These are phyloP conservation scores for Drosophila longiperda DNA, from an alignment of 2,888 invertebrate genomes.

Conservation along the genomic window DNA sequence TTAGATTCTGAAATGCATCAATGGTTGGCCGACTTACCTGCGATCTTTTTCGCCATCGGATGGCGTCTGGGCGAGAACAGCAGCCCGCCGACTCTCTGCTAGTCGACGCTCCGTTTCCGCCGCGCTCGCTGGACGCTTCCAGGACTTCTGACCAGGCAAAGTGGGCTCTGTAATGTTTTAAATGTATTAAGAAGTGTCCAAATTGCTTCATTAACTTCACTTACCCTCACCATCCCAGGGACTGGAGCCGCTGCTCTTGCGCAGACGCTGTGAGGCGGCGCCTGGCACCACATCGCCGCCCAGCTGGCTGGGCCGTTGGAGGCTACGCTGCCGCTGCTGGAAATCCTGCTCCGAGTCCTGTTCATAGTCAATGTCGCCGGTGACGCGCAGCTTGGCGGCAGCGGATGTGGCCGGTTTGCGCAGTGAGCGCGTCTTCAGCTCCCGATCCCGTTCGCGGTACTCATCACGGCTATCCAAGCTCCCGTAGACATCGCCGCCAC, in stretches of 20 bases:
- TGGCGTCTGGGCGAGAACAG: slow-evolving; percentile 78
- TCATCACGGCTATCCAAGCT: slow-evolving; percentile 85
- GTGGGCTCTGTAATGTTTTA: slow-evolving; percentile 65
- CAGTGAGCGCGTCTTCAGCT: slow-evolving; percentile 82
- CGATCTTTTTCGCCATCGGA: slow-evolving; percentile 87
- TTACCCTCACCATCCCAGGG: slow-evolving; percentile 87
- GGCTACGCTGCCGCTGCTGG: slow-evolving; percentile 79
- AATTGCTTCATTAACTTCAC: neutral
- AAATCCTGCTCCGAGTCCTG: slow-evolving; percentile 86
- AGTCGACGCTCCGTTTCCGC: slow-evolving; percentile 86
- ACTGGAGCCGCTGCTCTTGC: slow-evolving; percentile 85
- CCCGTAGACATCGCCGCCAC: slow-evolving; percentile 85
- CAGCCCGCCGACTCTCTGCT: slow-evolving; percentile 81
- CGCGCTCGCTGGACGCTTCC: slow-evolving; percentile 87
- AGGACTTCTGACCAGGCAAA: slow-evolving; percentile 83
- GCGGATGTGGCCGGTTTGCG: slow-evolving; percentile 83
- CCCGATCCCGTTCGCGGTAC: slow-evolving; percentile 84
- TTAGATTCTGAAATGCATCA: neutral
- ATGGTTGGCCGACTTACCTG: slow-evolving; percentile 74
- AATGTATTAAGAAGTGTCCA: neutral
- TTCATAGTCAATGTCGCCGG: slow-evolving; percentile 86
- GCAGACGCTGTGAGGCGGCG: slow-evolving; percentile 72
- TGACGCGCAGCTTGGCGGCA: slow-evolving; percentile 77
- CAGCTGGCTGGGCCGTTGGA: slow-evolving; percentile 82
- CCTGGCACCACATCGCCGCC: slow-evolving; percentile 58